These are phyloP conservation scores for Dolichallabes microphthalmus DNA, from an alignment of 2,113 vertebrate genomes.

Conservation along the genomic window DNA sequence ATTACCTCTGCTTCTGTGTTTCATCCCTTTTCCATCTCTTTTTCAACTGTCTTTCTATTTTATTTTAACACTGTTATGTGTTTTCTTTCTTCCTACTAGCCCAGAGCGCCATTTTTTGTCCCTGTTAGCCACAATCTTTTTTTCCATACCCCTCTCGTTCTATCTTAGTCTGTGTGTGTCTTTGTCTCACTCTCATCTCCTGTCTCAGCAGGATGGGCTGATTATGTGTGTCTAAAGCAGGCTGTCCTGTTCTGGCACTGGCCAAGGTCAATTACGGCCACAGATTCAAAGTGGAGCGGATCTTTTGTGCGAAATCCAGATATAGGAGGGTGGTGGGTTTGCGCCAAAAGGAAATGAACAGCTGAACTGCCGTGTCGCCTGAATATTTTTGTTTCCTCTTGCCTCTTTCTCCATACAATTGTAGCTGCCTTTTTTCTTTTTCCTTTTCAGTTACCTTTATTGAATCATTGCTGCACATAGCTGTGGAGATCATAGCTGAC, in stretches of 20 bases:
- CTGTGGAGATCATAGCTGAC: background rate
- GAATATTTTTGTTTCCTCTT: slow-evolving; percentile 63
- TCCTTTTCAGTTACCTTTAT: slow-evolving; percentile 1
- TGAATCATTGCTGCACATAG: background rate
- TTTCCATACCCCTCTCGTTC: slow-evolving; percentile 13
- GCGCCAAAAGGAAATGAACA: slow-evolving; percentile 64
- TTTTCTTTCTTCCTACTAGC: slow-evolving; percentile 23
- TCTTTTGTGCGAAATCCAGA: slow-evolving; percentile 58
- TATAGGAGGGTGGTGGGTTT: slow-evolving; percentile 46
- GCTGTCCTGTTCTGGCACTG: slow-evolving; percentile 61
- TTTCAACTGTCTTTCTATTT: background rate
- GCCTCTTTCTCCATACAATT: slow-evolving; percentile 38
- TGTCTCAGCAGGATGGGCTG: slow-evolving; percentile 59
- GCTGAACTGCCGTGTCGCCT: slow-evolving; percentile 55
- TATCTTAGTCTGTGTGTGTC: background rate
- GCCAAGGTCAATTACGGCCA: slow-evolving; percentile 74
- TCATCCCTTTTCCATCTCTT: slow-evolving; percentile 15
- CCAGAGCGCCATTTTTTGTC: slow-evolving; percentile 36
- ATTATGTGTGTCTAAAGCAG: slow-evolving; percentile 66
- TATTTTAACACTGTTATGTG: slow-evolving; percentile 13
- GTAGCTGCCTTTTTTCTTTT: slow-evolving; percentile 27
- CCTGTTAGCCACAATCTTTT: slow-evolving; percentile 17
- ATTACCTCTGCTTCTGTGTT: slow-evolving; percentile 1
- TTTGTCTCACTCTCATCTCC: background rate
- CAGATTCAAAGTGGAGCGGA: slow-evolving; percentile 64